Base-by-base conservation (phyloP, 2,888 invertebrate species). In the Lamproptera curius region DNA sequence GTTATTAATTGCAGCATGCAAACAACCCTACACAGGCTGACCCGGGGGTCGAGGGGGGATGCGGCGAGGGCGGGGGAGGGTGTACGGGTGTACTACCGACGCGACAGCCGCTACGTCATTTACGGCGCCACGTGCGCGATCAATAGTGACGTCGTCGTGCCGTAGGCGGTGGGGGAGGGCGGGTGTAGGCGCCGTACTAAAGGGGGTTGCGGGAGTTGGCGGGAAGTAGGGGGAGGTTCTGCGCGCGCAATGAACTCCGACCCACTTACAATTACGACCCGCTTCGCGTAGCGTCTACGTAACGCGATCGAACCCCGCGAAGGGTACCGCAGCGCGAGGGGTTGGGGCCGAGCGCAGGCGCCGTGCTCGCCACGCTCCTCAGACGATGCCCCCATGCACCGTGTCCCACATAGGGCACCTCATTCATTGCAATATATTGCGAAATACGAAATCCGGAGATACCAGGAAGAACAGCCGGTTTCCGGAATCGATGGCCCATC, bases 101-200 rank as follows among this genome's bases (percentile, higher is more conserved):
- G 62, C 62, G 61, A 55, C 54, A 65, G 65, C 59, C 65, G 63
- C 83, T 85, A 86, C 86, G 87, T 86, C 84, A 86, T 73, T 77
- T 70, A 80, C 80, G 84, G 83, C 79, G 84, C 84, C 63, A 86
- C 84, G 84, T 84, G 85, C 76, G 48, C 79, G 83, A 87, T 88
- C 88, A 78, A 87, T 87, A 86, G 68, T 86, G 86, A 86, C 86
- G 86, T 85, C 72, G 77, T 69, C 67, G 72, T 63, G 61, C 61
- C 55, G 55, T 45, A 23, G 52, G 43, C 53, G 44, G 52, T 43
- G 57, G 43, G 56, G 52, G 51, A 56, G 58, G 55, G 52, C 36
- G 39, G 52, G 56, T 51, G 51, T 56, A 58, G 55, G 52, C 36
- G 39, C 51, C 9, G 28, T 38, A 15, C 35, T 13, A 2, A 33